These are phyloP conservation scores for Cololabis saira DNA, from an alignment of 2,113 vertebrate species.

Conservation along the genomic window DNA sequence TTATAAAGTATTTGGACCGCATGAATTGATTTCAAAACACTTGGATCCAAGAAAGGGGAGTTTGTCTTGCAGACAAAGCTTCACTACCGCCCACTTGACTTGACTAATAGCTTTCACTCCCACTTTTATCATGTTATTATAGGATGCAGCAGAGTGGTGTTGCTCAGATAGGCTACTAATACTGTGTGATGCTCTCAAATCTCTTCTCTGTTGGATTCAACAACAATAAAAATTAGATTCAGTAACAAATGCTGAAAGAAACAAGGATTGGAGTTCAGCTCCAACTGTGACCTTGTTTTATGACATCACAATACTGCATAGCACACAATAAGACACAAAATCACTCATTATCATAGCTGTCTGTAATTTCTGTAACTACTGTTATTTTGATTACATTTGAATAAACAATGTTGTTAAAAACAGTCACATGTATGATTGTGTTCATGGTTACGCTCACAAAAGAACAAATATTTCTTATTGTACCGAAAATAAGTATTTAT, in stretches of 20 bases:
- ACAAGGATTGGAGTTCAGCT: conserved; percentile 23
- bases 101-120: conserved; percentile 49
- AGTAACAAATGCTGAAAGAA: conserved; percentile 17
- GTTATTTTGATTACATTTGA: conserved; percentile 82
- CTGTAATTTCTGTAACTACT: conserved; percentile 80
- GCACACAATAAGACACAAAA: conserved; percentile 54
- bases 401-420: conserved; percentile 78
- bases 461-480: too few species aligned
- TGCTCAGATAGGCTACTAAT: conserved; percentile 25
- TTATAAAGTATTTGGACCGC: conserved; percentile 24
- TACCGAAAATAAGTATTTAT: too few species aligned
- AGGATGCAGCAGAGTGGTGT: conserved; percentile 39
- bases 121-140: conserved; percentile 27
- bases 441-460: too few species aligned
- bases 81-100: conserved; percentile 51
- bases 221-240: conserved; percentile 6
- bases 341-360: conserved; percentile 68
- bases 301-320: conserved; percentile 41
- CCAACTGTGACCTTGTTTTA: conserved; percentile 45
- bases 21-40: conserved; percentile 21
- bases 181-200: conserved; percentile 30
- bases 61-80: conserved; percentile 7
- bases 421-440: not conserved
- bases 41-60: conserved; percentile 2
- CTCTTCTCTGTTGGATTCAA: conserved; percentile 22